Percentiles rank a stretch among this genome's conserved stretches.
Evolutionary conservation across 2,888 invertebrate genomes (phyloP).

Genomic region (Gnatocerus cornutus): DNA sequence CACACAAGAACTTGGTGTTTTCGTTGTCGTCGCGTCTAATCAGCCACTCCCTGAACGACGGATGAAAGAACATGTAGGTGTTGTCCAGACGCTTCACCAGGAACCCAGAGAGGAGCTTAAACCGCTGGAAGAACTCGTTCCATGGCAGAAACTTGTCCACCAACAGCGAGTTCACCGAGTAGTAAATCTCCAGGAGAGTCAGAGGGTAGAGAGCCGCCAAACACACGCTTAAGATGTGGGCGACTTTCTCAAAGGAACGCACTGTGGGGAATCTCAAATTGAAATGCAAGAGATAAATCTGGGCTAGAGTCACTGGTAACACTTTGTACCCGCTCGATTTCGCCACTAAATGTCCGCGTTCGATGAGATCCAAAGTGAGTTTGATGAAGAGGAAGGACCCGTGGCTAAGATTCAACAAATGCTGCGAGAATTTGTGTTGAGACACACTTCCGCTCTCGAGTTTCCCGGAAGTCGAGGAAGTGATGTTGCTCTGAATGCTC

Average conservation of each 20-base stretch:
- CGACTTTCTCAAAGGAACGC: slow-evolving; percentile 91
- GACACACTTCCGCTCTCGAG: slow-evolving; percentile 78
- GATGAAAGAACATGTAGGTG: slow-evolving; percentile 98
- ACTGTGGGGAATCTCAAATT: slow-evolving; percentile 93
- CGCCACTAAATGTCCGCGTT: slow-evolving; percentile 91
- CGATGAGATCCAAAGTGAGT: slow-evolving; percentile 92
- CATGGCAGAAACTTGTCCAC: slow-evolving; percentile 87
- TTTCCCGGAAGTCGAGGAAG: slow-evolving; percentile 76
- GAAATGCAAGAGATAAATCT: slow-evolving; percentile 93
- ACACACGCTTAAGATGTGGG: slow-evolving; percentile 91
- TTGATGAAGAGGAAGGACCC: slow-evolving; percentile 96
- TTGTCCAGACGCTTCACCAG: slow-evolving; percentile 92
- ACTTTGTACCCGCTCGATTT: slow-evolving; percentile 96
- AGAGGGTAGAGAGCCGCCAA: slow-evolving; percentile 93
- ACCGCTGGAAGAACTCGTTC: slow-evolving; percentile 92
- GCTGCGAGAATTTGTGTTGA: slow-evolving; percentile 88
- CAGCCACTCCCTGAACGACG: slow-evolving; percentile 98
- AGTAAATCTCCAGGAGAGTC: slow-evolving; percentile 92
- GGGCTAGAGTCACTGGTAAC: slow-evolving; percentile 88
- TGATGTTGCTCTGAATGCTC: slow-evolving; percentile 88
- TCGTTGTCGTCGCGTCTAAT: slow-evolving; percentile 90
- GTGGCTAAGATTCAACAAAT: slow-evolving; percentile 86
- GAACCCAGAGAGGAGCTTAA: slow-evolving; percentile 89
- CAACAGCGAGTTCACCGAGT: slow-evolving; percentile 91
- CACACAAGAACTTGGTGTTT: slow-evolving; percentile 94